Conservation (phyloP, 2,888 invertebrate species). For the Strigamia maritima region DNA sequence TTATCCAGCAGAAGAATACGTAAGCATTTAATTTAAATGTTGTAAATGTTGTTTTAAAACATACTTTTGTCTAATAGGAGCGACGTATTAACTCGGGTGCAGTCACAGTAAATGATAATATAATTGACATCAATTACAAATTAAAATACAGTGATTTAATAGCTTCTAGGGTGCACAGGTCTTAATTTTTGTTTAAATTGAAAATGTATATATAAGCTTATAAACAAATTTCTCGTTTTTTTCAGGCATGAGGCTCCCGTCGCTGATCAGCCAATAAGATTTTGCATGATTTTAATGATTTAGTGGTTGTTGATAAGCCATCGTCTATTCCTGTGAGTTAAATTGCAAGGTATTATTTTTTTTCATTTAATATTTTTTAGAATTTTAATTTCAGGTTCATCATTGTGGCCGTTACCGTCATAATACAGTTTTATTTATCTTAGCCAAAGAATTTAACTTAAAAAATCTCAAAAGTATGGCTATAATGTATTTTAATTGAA, state of each 20-base stretch:
- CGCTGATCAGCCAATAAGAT: conserved; percentile 92
- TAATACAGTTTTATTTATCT: conserved; percentile 93
- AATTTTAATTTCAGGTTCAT: conserved; percentile 68
- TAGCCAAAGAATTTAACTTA: conserved; percentile 92
- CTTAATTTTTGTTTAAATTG: not conserved
- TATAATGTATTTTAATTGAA: conserved; percentile 16
- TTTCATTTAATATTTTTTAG: not conserved
- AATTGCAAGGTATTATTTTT: not conserved
- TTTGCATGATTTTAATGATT: conserved; percentile 96
- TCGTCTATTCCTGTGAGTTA: conserved; percentile 93
- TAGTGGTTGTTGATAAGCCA: conserved; percentile 99
- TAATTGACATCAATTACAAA: conserved; percentile 84
- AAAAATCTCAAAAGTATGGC: conserved; percentile 75
- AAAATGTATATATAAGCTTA: no score
- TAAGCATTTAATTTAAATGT: conserved; percentile 47
- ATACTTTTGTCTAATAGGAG: conserved; percentile 49
- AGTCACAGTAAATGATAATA: conserved; percentile 87
- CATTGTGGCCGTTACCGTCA: conserved; percentile 97
- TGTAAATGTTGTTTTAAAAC: not conserved
- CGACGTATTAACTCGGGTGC: conserved; percentile 86
- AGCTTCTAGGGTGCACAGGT: conserved; percentile 93
- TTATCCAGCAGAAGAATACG: conserved; percentile 87
- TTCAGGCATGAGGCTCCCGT: conserved; percentile 98
- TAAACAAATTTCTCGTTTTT: not conserved
- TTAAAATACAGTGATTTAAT: conserved; percentile 89